A percentile compares a stretch with the other conserved stretches of the same genome.
phyloP scores from a whole-genome alignment of 2,888 invertebrate genomes.

The Graphium colonna region DNA sequence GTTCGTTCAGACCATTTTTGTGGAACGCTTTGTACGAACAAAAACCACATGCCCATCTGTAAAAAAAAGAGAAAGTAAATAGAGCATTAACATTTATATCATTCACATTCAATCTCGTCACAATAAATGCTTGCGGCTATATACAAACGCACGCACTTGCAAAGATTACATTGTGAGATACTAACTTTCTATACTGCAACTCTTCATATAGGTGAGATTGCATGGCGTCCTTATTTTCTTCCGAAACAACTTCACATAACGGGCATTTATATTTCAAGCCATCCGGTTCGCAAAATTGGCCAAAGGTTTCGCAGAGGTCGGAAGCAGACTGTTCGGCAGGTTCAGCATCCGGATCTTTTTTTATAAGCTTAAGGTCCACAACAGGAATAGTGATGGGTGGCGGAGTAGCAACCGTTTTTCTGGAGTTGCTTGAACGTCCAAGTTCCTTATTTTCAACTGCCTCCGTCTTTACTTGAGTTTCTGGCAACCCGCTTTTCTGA shows the following conservation, averaged over 20 bases:
- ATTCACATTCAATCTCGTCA: too few relatives aligned
- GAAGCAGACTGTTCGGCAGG: conserved; percentile 40
- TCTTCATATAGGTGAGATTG: conserved; percentile 84
- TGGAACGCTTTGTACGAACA: conserved; percentile 81
- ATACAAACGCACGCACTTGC: neutral
- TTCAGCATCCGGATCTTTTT: conserved; percentile 41
- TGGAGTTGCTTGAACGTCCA: neutral
- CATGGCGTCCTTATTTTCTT: conserved; percentile 80
- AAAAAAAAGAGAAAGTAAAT: conserved; percentile 25
- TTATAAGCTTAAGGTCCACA: conserved; percentile 51
- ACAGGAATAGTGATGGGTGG: neutral
- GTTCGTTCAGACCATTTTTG: conserved; percentile 72
- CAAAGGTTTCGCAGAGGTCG: conserved; percentile 49
- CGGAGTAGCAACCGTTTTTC: neutral
- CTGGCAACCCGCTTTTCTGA: conserved; percentile 34
- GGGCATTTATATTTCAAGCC: conserved; percentile 81
- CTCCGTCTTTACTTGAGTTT: conserved; percentile 48
- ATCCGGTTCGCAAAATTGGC: conserved; percentile 70
- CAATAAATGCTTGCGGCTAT: neutral
- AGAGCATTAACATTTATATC: too few relatives aligned
- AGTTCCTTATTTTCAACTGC: conserved; percentile 23
- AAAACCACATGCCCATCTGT: conserved; percentile 80
- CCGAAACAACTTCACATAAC: conserved; percentile 79
- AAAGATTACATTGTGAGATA: too few relatives aligned
- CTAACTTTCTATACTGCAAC: conserved; percentile 83